Evolutionary conservation across 1,140 invertebrate species (phyloP).

Genomic region (Argopecten irradians): DNA sequence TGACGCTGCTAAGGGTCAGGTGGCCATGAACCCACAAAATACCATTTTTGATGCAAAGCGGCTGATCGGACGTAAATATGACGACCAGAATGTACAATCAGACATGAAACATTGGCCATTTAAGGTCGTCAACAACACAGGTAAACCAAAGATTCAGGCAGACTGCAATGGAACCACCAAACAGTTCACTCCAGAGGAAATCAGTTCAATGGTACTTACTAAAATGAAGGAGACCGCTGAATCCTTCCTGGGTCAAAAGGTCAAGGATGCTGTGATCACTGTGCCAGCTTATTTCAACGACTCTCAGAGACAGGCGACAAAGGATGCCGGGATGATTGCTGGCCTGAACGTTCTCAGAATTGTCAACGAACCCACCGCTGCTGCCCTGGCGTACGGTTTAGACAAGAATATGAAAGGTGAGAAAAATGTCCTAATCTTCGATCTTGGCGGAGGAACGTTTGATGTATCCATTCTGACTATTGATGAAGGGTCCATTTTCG

Average conservation of each 20-base stretch:
- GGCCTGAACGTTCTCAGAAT: constrained; percentile 80
- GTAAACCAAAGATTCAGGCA: constrained; percentile 89
- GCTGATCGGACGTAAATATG: constrained; percentile 85
- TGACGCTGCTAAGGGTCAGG: constrained; percentile 93
- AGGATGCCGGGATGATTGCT: constrained; percentile 77
- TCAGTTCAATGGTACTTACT: constrained; percentile 91
- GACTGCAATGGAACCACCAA: constrained; percentile 93
- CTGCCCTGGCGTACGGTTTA: constrained; percentile 78
- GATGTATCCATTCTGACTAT: constrained; percentile 66
- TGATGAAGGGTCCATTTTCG: constrained; percentile 82
- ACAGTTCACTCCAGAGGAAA: constrained; percentile 93
- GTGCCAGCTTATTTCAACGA: constrained; percentile 78
- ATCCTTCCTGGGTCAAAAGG: constrained; percentile 87
- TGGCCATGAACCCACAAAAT: constrained; percentile 90
- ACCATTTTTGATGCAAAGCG: constrained; percentile 87
- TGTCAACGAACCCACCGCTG: constrained; percentile 78
- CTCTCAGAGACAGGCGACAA: constrained; percentile 75
- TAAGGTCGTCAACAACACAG: too few relatives aligned
- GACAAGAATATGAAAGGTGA: constrained; percentile 78
- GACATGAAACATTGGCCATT: constrained; percentile 83
- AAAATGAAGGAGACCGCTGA: constrained; percentile 96
- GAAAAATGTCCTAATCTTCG: constrained; percentile 61
- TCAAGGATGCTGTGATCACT: constrained; percentile 75
- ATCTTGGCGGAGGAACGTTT: constrained; percentile 66
- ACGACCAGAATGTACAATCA: constrained; percentile 84